Evolutionary conservation across 2,113 vertebrate species (phyloP), one percentile per base, ranked within the genome.

Genomic region (Erythrolamprus reginae): DNA sequence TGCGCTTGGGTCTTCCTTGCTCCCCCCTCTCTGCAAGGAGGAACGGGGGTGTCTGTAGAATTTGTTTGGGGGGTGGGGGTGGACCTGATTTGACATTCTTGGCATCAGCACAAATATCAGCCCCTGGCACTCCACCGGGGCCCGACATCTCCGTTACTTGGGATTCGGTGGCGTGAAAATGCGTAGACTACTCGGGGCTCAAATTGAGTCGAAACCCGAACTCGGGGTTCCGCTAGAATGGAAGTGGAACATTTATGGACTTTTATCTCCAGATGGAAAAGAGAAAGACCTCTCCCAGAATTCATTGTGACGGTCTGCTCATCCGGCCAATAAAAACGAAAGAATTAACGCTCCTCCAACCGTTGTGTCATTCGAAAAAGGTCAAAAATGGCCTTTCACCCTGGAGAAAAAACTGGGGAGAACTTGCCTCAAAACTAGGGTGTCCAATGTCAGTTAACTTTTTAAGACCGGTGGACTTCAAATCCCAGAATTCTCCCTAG

Each of bases 171-270:
- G 10, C 7, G 12, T 53, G 12, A 19, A 90, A 86, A 28, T 86
- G 23, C 7, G 1, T 7, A 9, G 5, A 3, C 4, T 9, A 12
- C 6, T 7, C 10, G 0, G 9, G 33, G 0, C 10, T 53, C 19
- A 5, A 13, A 26, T 87, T 56, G 10, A 51, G 1, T 87, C 5
- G 1, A 28, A 24, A 42, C 5, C 1, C 58, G 24, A 42, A 2
- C 28, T 15, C 50, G 13, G 15, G 10, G 51, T n/a, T n/a, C 13
- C 4, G 50, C 65, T 52, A 1, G 7, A 86, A 42, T 94, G 86
- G 92, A 95, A 97, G 96, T 97, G 97, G 96, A 97, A 90, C 90
- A 88, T 94, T 96, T 55, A 42, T 96, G 94, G 87, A 87, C 77
- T 82, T 91, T 88, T 92, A 47, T 77, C 65, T 50, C 95, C 91